Evolutionary conservation across 2,113 vertebrate species (phyloP).

Genomic region (Callaeas wilsoni): DNA sequence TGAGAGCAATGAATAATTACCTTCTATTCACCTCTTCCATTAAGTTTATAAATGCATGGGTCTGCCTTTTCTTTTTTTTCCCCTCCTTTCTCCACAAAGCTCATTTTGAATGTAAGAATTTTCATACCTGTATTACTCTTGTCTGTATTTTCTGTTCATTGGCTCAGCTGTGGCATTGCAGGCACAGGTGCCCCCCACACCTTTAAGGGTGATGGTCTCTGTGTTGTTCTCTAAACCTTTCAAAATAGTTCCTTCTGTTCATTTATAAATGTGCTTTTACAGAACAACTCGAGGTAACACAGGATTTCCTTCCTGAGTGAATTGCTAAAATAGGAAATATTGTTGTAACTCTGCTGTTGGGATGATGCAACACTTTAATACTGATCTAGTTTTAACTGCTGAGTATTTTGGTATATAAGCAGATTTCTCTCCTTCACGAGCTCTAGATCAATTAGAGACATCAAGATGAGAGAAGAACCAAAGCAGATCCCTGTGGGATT

Average conservation of each 20-base stretch:
- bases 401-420: background rate
- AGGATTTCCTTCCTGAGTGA: background rate
- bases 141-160: background rate
- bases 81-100: background rate
- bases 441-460: background rate
- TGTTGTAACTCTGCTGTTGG: background rate
- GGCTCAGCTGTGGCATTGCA: background rate
- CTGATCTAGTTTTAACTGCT: background rate
- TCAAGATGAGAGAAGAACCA: background rate
- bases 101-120: background rate
- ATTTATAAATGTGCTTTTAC: background rate
- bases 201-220: background rate
- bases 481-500: background rate
- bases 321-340: background rate
- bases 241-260: background rate
- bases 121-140: background rate
- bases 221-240: background rate
- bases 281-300: background rate
- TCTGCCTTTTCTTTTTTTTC: background rate
- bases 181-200: background rate
- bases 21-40: slow-evolving; percentile 16
- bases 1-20: slow-evolving; percentile 25
- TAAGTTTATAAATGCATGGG: background rate
- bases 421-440: background rate
- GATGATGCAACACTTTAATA: background rate